Percentiles rank a stretch among this genome's conserved stretches.
Evolutionary conservation across 2,113 vertebrate species (phyloP).

Genomic region (Cariama cristata): DNA sequence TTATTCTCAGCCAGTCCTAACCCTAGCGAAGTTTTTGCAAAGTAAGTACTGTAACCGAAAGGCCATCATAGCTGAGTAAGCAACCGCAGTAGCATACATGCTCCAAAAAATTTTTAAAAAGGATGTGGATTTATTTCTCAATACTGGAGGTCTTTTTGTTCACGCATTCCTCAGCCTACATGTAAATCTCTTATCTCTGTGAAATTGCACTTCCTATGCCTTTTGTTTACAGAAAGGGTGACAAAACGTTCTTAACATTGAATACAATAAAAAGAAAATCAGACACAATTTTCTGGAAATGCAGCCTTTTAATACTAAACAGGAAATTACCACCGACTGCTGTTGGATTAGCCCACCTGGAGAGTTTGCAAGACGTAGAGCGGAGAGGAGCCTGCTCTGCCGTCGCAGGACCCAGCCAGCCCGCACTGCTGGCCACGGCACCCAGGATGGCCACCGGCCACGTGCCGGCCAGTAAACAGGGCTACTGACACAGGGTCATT

Average conservation of each 20-base stretch:
- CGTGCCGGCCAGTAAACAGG: background rate
- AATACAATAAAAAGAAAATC: background rate
- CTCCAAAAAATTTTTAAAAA: background rate
- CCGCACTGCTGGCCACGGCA: background rate
- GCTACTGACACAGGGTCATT: background rate
- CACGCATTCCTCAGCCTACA: background rate
- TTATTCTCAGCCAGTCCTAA: background rate
- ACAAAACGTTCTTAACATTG: background rate
- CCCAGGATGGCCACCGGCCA: background rate
- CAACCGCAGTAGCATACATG: background rate
- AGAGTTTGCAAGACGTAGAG: background rate
- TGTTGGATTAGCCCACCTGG: background rate
- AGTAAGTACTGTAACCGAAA: background rate
- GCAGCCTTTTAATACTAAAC: background rate
- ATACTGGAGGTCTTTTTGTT: background rate
- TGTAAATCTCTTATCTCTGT: conserved; percentile 29
- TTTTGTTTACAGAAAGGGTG: background rate
- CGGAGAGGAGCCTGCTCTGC: background rate
- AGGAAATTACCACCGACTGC: background rate
- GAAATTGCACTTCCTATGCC: conserved; percentile 46
- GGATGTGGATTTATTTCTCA: background rate
- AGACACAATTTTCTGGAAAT: conserved; percentile 31
- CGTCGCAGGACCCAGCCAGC: accelerated
- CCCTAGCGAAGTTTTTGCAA: background rate
- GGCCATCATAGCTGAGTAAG: background rate